Base-by-base conservation (phyloP, 2,797 vertebrate genomes). In the Pelochelys cantorii region DNA sequence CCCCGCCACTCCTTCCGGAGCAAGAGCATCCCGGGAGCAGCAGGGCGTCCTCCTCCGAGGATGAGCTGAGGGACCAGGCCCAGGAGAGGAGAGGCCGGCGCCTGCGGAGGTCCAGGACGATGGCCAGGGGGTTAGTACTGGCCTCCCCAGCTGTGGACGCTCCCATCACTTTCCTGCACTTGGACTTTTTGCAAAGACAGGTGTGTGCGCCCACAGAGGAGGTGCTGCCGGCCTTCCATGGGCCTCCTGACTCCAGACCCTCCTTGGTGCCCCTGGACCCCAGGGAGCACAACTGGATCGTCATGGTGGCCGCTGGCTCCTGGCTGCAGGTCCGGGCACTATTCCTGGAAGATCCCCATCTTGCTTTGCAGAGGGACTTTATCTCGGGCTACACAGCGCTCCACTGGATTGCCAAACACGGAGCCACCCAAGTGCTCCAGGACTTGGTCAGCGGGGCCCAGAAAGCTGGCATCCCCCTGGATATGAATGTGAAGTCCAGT, bases 341-440 rank as follows among this genome's bases (percentile, higher is more conserved):
- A 79, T 99, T 99, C 94, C 96, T 98, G 90, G 98, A 99, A 8
- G 99, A 99, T 13, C 96, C 98, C 0, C 98, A 98, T 4, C 97
- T 99, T 79, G 98, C 98, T 79, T 96, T 98, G 95, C 98, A 96
- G 90, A 98, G 95, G 22, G 99, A 99, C 95, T 99, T 99, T 95
- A 97, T 99, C 91, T 99, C 99, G 0, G 99, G 99, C 54, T 99
- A 98, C 97, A 99, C 99, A 0, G 98, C 98, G 14, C 98, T 99
- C 82, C 99, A 99, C 98, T 99, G 99, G 99, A 98, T 99, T 57
- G 99, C 99, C 81, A 99, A 99, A 94, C 99, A 99, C 0, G 99
- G 99, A 0, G 98, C 98, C 75, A 98, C 98, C 86, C 59, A 97
- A 1, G 99, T 99, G 81, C 98, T 99, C 94, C 98, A 98, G 97